Percentiles rank a stretch among this genome's conserved stretches.
These are phyloP conservation scores for Dione vanillae DNA, from an alignment of 2,888 invertebrate genomes.

Conservation along the genomic window DNA sequence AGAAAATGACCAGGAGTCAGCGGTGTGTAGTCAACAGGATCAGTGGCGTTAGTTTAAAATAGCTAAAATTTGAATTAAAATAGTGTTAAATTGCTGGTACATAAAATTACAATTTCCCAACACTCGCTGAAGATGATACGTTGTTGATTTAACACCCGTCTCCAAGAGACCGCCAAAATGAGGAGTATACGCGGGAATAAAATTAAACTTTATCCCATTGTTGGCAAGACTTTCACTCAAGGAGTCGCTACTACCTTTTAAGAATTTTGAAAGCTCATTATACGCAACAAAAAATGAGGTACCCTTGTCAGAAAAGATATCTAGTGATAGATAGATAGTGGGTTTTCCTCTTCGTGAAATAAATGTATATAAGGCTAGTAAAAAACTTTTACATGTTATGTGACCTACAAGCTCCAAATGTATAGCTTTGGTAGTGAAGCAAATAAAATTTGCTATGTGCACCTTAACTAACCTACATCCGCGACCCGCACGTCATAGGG, in stretches of 20 bases:
- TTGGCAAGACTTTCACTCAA: not conserved
- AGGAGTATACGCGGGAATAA: slow-evolving; percentile 42
- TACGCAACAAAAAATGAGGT: slow-evolving; percentile 39
- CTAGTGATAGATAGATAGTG: no score
- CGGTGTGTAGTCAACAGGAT: slow-evolving; percentile 32
- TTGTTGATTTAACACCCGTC: slow-evolving; percentile 41
- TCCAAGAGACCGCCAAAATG: slow-evolving; percentile 43
- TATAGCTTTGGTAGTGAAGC: slow-evolving; percentile 39
- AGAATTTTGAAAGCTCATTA: slow-evolving; percentile 10
- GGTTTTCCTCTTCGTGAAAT: slow-evolving; percentile 42
- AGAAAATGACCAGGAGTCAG: slow-evolving; percentile 47
- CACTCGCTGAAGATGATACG: slow-evolving; percentile 39
- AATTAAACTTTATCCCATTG: slow-evolving; percentile 39
- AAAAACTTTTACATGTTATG: slow-evolving; percentile 37
- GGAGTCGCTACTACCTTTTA: slow-evolving; percentile 7
- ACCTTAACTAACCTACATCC: slow-evolving; percentile 20
- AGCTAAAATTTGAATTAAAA: slow-evolving; percentile 44
- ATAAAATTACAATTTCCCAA: slow-evolving; percentile 45
- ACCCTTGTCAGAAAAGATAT: slow-evolving; percentile 41
- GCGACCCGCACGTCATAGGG: not conserved
- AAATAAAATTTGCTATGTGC: slow-evolving; percentile 42
- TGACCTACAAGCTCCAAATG: slow-evolving; percentile 43
- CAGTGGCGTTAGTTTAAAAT: slow-evolving; percentile 42
- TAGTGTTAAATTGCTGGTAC: slow-evolving; percentile 45
- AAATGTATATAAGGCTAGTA: slow-evolving; percentile 36